Conservation (phyloP, 2,797 vertebrate species). For the Bradypus variegatus region DNA sequence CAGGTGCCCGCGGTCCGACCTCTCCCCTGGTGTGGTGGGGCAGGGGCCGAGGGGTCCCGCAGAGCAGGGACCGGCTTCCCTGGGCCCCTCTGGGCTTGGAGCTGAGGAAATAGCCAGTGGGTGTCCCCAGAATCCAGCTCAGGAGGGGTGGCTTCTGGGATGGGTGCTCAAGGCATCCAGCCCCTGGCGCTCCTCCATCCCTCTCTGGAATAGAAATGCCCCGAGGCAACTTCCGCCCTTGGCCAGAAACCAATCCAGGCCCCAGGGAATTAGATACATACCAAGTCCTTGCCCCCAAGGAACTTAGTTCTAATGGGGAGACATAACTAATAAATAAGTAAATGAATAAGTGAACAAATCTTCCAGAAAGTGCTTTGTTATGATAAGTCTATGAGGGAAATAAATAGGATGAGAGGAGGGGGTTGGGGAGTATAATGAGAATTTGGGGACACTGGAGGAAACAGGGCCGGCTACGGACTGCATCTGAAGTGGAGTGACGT, state of each 20-base stretch:
- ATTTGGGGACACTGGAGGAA: not conserved
- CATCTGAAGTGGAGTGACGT: constrained; percentile 65
- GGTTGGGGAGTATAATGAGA: not conserved
- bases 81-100: not conserved
- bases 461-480: not conserved
- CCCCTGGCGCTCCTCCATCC: not conserved
- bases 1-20: not conserved
- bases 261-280: not conserved
- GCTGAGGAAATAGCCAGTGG: not conserved
- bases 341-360: not conserved
- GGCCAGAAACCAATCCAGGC: not conserved
- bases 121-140: not conserved
- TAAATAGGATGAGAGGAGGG: not conserved
- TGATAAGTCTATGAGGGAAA: not conserved
- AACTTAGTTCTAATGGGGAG: not conserved
- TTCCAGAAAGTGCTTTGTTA: not conserved
- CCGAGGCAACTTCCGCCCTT: constrained; percentile 52
- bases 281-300: not conserved
- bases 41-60: not conserved
- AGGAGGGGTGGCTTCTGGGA: not conserved
- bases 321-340: not conserved
- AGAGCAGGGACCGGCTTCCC: not conserved
- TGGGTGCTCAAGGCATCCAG: not conserved
- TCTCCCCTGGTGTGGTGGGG: not conserved
- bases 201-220: not conserved